Base-by-base conservation (phyloP, 2,888 invertebrate genomes). In the Melieria omissa region DNA sequence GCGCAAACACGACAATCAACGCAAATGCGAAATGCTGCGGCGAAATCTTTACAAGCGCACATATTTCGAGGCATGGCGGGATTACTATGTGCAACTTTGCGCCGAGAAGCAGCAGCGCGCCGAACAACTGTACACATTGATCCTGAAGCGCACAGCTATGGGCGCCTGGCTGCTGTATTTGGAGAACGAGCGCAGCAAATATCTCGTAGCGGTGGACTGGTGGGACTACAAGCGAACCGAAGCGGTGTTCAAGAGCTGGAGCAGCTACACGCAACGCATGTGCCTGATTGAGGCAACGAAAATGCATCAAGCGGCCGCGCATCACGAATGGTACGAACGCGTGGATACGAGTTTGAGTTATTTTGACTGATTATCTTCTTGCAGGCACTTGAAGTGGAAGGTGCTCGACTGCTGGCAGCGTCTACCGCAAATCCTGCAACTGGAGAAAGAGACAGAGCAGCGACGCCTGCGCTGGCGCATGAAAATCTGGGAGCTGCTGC, bases 161-260 rank as follows among this genome's bases (percentile, higher is more conserved):
- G 70, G 79, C 7, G 81, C 82, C 6, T 91, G 92, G 88, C 86
- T 86, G 78, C 5, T 54, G 3, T 84, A 83, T 72, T 71, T 82
- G 8, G 70, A 77, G 47, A 68, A 80, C 52, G 83, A 85, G 66
- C 81, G 81, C 54, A 86, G 90, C 75, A 91, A 91, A 82, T 87
- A 88, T 79, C 91, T 92, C 87, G 92, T 93, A 1, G 93, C 94
- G 4, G 89, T 90, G 70, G 94, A 94, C 83, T 92, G 92, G 85
- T 90, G 90, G 77, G 92, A 93, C 74, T 87, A 92, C 70, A 90
- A 89, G 76, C 80, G 91, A n/a, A 87, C 88, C 61, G 89, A 90
- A 65, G 80, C 87, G 57, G 87, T 87, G 63, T 89, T 92, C 65
- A 85, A 86, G 49, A 85, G 85, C 71, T 91, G 92, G 88, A 83